These are phyloP conservation scores for Dermatemys mawii DNA, from an alignment of 2,113 vertebrate species.

Conservation along the genomic window DNA sequence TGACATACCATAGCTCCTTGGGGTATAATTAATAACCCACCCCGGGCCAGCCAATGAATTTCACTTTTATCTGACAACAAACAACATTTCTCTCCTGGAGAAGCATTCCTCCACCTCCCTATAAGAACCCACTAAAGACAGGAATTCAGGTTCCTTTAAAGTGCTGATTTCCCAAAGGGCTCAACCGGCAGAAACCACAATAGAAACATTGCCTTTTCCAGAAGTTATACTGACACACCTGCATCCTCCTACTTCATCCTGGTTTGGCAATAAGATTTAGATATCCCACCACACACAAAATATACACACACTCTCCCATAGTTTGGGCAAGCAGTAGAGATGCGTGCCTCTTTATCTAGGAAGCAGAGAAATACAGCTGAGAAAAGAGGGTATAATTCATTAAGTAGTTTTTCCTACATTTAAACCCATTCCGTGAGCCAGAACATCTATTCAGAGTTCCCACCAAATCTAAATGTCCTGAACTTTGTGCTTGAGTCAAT, in stretches of 20 bases:
- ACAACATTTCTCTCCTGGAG: background rate
- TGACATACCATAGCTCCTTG: background rate
- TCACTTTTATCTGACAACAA: background rate
- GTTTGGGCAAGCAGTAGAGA: background rate
- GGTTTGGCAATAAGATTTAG: background rate
- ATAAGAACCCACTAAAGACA: background rate
- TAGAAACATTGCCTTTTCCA: background rate
- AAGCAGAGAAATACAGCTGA: background rate
- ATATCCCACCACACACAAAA: background rate
- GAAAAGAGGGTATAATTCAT: accelerated
- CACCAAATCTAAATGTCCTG: background rate
- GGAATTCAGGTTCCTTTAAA: background rate
- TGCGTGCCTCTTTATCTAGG: background rate
- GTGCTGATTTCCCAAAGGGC: background rate
- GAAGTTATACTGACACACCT: background rate
- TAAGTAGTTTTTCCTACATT: background rate
- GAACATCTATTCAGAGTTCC: accelerated
- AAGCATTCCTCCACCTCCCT: background rate
- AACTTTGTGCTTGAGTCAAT: background rate
- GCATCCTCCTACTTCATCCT: background rate
- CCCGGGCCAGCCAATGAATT: background rate
- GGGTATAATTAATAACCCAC: background rate
- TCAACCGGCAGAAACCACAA: background rate
- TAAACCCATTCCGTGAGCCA: accelerated
- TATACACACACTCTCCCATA: background rate